Evolutionary conservation across 2,113 vertebrate genomes (phyloP).

Genomic region (Syngnathus scovelli): DNA sequence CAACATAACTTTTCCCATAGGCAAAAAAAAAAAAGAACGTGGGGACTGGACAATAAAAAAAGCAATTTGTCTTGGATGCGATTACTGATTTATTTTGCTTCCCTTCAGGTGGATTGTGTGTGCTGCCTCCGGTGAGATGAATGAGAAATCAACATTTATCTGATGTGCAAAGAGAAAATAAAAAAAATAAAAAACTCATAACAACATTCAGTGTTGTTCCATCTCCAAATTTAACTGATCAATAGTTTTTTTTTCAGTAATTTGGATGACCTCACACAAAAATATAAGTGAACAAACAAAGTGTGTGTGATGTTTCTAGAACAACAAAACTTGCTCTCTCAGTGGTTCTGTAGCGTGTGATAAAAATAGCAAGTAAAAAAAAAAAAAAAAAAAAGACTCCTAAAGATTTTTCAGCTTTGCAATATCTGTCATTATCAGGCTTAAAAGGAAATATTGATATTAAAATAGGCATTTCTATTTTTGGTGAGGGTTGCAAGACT

Average conservation of each 20-base stretch:
- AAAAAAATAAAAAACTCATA: not conserved
- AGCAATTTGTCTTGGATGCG: constrained; percentile 48
- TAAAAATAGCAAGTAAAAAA: constrained; percentile 8
- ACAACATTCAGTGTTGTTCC: too few species aligned
- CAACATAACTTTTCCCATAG: constrained; percentile 44
- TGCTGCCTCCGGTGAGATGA: not conserved
- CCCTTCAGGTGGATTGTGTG: constrained; percentile 5
- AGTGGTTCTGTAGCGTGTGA: not conserved
- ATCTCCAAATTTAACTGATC: not conserved
- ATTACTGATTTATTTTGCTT: constrained; percentile 43
- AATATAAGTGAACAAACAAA: not conserved
- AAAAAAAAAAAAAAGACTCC: not conserved
- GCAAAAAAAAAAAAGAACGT: constrained; percentile 21
- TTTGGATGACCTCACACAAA: not conserved
- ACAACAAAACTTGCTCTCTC: not conserved
- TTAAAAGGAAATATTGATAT: constrained; percentile 26
- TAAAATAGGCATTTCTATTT: not conserved
- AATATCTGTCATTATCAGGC: constrained; percentile 7
- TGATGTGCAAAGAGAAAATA: not conserved
- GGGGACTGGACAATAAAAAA: constrained; percentile 35
- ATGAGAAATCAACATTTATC: constrained; percentile 7
- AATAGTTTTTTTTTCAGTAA: not conserved
- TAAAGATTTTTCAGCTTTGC: not conserved
- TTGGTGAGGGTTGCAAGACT: not conserved
- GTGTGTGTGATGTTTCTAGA: not conserved